phyloP scores from a whole-genome alignment of 2,113 vertebrate genomes.

The Ahaetulla prasina region DNA sequence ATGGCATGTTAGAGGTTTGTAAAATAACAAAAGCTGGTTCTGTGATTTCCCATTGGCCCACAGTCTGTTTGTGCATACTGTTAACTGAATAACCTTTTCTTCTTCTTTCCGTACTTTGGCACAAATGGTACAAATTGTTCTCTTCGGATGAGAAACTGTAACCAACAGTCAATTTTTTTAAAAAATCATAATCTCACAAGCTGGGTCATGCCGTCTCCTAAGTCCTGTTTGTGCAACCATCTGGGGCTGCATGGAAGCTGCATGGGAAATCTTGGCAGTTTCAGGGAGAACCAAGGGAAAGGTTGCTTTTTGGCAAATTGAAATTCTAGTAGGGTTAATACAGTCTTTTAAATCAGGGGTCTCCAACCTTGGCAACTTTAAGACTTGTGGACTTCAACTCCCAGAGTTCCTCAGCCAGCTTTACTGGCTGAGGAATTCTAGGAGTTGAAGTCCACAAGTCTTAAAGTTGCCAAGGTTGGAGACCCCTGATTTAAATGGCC shows the following conservation, averaged over 20 bases:
- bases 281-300: background rate
- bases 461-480: too few relatives aligned
- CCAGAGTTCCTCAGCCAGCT: too few relatives aligned
- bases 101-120: conserved; percentile 13
- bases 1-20: background rate
- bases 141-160: conserved; percentile 33
- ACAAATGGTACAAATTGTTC: conserved; percentile 44
- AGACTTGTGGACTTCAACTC: too few relatives aligned
- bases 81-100: conserved; percentile 37
- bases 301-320: background rate
- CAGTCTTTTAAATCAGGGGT: background rate
- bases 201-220: conserved; percentile 40
- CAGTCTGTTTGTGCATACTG: background rate
- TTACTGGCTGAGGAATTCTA: too few relatives aligned
- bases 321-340: too few relatives aligned
- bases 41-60: conserved; percentile 2
- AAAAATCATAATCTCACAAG: conserved; percentile 17
- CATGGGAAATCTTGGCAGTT: background rate
- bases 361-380: too few relatives aligned
- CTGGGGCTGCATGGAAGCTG: background rate
- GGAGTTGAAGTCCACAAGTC: too few relatives aligned
- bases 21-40: conserved; percentile 4
- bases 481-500: too few relatives aligned
- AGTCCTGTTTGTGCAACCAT: background rate
- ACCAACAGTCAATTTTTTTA: conserved; percentile 37